Evolutionary conservation across 2,888 invertebrate genomes (phyloP), one percentile per base, ranked within the genome.

Genomic region (Rhyacophila evoluta): DNA sequence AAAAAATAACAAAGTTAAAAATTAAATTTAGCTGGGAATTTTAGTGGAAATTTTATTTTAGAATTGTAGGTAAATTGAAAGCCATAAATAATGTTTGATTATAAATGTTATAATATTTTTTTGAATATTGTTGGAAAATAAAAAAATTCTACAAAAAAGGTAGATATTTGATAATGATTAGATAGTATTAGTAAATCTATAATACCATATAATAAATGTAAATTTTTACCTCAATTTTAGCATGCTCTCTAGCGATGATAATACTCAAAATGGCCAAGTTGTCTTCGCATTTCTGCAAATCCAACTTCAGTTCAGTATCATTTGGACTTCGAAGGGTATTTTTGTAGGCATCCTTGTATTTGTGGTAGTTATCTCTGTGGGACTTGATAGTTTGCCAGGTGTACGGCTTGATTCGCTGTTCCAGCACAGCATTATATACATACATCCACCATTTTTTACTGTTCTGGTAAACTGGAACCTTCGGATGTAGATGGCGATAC

Each of bases 231-330:
- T 94, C 92, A 84, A 95, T 91, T 85, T 94, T 94, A 3, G 95
- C 95, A 81, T 95, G 93, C 84, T 95, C 94, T 81, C 95, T 90
- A 0, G 95, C 95, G 79, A 95, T 92, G 0, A 95, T 92, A 27
- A 96, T 93, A 77, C 94, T 94, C 71, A 94, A 88, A 55, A 95
- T 92, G 72, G 93, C 92, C 80, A 96, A 87, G 79, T 89, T 91
- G 83, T 95, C 95, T 86, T 96, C 95, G 79, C 94, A 92, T 84
- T 93, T 92, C 86, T 94, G 93, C 77, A 95, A 86, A 84, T 95
- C 94, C 80, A 94, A 84, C 85, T 93, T 94, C 78, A 94, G 86
- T 84, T 94, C 94, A 0, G 93, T 93, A 83, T 95, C 93, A 78
- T 94, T 93, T 0, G 94, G 94, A 84, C 93, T 92, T 75, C 92